A percentile compares a stretch with the other conserved stretches of the same genome.
Conservation (phyloP, 2,113 vertebrate genomes). For the Reinhardtius hippoglossoides region DNA sequence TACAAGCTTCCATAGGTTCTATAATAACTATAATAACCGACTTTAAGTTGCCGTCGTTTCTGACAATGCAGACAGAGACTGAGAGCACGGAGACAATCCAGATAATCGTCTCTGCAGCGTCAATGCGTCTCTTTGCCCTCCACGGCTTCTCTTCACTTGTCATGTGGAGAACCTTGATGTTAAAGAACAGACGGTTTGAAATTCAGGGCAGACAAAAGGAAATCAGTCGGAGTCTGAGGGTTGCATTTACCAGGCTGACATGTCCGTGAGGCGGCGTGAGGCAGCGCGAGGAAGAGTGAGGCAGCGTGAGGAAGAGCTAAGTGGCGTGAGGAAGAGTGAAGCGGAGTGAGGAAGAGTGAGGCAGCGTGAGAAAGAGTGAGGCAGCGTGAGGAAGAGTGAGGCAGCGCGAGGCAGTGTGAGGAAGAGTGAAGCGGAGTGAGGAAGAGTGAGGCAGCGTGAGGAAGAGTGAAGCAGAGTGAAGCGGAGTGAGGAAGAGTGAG, state of each 20-base stretch:
- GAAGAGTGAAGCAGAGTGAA: too few relatives aligned
- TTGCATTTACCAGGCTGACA: constrained; percentile 35
- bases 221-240: constrained; percentile 45
- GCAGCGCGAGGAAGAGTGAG: too few relatives aligned
- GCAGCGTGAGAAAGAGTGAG: too few relatives aligned
- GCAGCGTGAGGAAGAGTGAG: too few relatives aligned
- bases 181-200: constrained; percentile 45
- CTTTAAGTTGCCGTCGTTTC: background rate
- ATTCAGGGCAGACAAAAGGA: constrained; percentile 43
- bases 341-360: too few relatives aligned
- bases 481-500: too few relatives aligned
- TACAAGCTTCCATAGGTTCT: background rate
- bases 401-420: too few relatives aligned
- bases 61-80: background rate
- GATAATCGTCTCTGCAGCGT: background rate
- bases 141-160: background rate
- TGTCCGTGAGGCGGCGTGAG: background rate
- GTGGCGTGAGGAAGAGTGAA: too few relatives aligned
- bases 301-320: too few relatives aligned
- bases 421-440: too few relatives aligned
- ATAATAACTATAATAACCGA: background rate
- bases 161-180: background rate
- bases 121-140: background rate
- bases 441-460: too few relatives aligned
- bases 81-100: constrained; percentile 1